phyloP scores from a whole-genome alignment of 2,888 invertebrate genomes.

The Oeneis ivallda region DNA sequence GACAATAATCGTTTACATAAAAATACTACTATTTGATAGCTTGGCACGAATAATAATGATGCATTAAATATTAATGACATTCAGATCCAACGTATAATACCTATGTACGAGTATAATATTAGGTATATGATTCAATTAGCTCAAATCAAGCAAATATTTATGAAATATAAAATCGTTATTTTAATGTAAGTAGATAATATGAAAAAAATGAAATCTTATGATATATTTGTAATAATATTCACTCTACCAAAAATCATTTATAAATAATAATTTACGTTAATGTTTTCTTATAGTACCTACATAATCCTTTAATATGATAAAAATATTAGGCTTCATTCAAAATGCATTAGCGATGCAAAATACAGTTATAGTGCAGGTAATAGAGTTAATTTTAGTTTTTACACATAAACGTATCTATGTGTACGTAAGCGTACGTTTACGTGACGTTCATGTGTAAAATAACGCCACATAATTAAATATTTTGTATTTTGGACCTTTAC shows the following conservation, averaged over 20 bases:
- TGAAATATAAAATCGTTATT: not conserved
- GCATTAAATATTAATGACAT: no score
- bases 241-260: not conserved
- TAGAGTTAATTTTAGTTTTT: slow-evolving; percentile 14
- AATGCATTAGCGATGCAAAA: slow-evolving; percentile 43
- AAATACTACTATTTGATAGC: slow-evolving; percentile 35
- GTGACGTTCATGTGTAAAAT: no score
- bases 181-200: not conserved
- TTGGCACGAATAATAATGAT: slow-evolving; percentile 71
- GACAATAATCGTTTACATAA: not conserved
- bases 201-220: slow-evolving; percentile 9
- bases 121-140: not conserved
- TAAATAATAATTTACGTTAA: not conserved
- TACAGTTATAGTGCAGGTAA: slow-evolving; percentile 27
- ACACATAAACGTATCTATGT: slow-evolving; percentile 8
- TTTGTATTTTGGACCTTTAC: not conserved
- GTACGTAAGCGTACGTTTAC: no score
- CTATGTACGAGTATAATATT: no score
- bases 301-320: slow-evolving; percentile 12
- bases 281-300: not conserved
- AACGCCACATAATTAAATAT: not conserved
- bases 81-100: no score
- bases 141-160: not conserved
- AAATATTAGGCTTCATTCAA: slow-evolving; percentile 48
- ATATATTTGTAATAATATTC: not conserved